Base-by-base conservation (phyloP, 2,888 invertebrate species). In the Conchocele bisecta region DNA sequence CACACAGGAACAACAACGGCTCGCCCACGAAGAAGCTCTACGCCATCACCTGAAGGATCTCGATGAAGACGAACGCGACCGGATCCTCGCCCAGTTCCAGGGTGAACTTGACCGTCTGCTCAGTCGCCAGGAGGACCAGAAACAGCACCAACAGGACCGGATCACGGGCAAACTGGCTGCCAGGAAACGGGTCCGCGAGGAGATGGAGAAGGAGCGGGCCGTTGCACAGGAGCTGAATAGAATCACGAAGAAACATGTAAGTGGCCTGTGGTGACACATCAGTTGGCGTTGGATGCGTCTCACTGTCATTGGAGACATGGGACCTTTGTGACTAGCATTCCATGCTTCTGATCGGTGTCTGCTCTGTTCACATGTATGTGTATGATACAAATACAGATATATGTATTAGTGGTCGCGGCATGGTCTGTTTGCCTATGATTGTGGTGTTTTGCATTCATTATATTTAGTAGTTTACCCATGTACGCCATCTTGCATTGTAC, bases 111-210 rank as follows among this genome's bases (percentile, higher is more conserved):
- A 79, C 26, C 73, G 73, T 35, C 51, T 86, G 58, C 67, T 81
- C 58, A 70, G 50, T 42, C 67, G 79, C 15, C 72, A 79, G 42
- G 79, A 83, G 3, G 81, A 84, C 11, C 69, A 79, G 42, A 58
- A 71, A 33, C 74, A 75, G 33, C 59, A 64, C 28, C 84, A 85
- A 67, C 66, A 79, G 24, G 89, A 89, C 77, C 83, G 83, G 56
- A 74, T 89, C 29, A 79, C 84, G 31, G 87, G 89, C 11, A 88
- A 88, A 68, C 74, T 89, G 39, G 88, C 88, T 0, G 89, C 89
- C 6, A 81, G 85, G n/a, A 88, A 87, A 73, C 79, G 89, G n/a
- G 83, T 90, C 81, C 76, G 79, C 46, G 89, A 89, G 59, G 88
- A 89, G 67, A 71, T 87, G 33, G 82, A 71, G 28, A 86, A 85